phyloP scores from a whole-genome alignment of 2,797 vertebrate species.

The Phataginus tetradactyla region DNA sequence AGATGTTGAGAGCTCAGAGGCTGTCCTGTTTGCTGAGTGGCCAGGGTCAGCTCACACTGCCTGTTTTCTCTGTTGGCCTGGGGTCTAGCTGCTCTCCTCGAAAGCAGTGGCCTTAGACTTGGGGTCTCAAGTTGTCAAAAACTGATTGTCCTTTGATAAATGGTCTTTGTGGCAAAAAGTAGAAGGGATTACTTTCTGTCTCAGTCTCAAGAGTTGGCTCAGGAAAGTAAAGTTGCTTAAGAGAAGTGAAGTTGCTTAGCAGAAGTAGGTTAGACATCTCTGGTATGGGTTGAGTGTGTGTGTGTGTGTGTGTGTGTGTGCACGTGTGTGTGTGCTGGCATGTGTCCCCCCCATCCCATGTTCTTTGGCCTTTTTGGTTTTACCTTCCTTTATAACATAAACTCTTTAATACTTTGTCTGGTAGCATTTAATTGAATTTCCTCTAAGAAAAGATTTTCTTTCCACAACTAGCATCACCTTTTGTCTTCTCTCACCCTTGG shows the following conservation, averaged over 20 bases:
- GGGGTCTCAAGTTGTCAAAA: not conserved
- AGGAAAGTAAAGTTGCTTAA: not conserved
- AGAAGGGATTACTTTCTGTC: not conserved
- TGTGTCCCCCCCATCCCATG: not conserved
- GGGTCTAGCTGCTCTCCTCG: not conserved
- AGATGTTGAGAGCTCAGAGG: not conserved
- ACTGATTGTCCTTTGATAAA: not conserved
- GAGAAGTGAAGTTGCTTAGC: not conserved
- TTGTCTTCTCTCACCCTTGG: not conserved
- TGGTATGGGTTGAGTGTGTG: not conserved
- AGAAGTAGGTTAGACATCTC: not conserved
- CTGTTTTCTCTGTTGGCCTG: not conserved
- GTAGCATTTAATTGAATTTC: not conserved
- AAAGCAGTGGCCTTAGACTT: not conserved
- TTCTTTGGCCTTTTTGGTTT: not conserved
- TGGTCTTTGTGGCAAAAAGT: not conserved
- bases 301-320: not conserved
- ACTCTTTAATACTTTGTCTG: not conserved
- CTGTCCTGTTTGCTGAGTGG: not conserved
- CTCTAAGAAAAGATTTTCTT: not conserved
- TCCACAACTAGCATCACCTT: not conserved
- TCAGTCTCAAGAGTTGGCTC: not conserved
- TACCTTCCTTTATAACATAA: slow-evolving; percentile 3
- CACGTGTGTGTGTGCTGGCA: too few relatives aligned
- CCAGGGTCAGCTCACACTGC: not conserved